phyloP scores from a whole-genome alignment of 1,140 invertebrate genomes.

The Antheraea pernyi region DNA sequence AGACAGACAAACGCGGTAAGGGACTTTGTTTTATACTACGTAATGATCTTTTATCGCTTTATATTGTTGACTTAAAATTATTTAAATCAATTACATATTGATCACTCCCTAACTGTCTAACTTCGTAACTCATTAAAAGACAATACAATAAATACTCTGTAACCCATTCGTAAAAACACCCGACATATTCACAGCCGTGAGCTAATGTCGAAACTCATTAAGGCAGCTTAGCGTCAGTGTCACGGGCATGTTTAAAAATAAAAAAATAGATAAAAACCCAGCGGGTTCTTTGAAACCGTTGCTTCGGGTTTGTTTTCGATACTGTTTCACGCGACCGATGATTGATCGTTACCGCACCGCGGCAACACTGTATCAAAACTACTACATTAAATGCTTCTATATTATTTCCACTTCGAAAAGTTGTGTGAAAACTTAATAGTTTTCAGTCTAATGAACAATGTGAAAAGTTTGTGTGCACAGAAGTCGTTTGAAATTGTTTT shows the following conservation, averaged over 20 bases:
- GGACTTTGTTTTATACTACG: too few relatives aligned
- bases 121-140: constrained; percentile 3
- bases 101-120: not conserved
- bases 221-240: constrained; percentile 71
- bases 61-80: not conserved
- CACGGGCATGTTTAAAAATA: constrained; percentile 72
- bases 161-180: constrained; percentile 64
- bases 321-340: constrained; percentile 42
- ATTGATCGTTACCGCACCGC: constrained; percentile 52
- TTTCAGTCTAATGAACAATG: not conserved
- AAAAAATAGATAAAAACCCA: constrained; percentile 49
- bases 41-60: not conserved
- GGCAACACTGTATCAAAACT: constrained; percentile 29
- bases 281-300: constrained; percentile 61
- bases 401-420: not conserved
- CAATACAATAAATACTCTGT: constrained; percentile 25
- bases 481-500: too few relatives aligned
- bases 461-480: not conserved
- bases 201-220: constrained; percentile 77
- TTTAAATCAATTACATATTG: not conserved
- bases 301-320: constrained; percentile 52
- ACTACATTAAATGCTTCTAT: constrained; percentile 29
- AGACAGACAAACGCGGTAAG: too few relatives aligned
- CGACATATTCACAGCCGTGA: constrained; percentile 47
- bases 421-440: not conserved